Evolutionary conservation across 2,797 vertebrate genomes (phyloP).

Genomic region (Silurus lanzhouensis): DNA sequence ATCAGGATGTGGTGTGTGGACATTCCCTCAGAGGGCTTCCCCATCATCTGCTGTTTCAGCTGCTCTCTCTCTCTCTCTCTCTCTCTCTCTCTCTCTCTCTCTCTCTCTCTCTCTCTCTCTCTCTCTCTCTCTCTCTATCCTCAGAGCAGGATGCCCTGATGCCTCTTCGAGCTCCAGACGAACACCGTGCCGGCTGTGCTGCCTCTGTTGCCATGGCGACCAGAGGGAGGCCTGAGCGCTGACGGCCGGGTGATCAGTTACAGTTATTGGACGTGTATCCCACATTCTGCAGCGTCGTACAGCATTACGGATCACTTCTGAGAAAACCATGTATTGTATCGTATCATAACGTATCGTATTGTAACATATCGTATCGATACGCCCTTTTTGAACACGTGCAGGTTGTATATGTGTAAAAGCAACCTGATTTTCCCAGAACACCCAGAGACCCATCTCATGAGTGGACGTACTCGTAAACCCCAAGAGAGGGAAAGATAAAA

Average conservation of each 20-base stretch:
- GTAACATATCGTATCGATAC: background rate
- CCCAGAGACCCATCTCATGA: background rate
- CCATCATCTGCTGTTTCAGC: slow-evolving; percentile 22
- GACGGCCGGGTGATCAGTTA: background rate
- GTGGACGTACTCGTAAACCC: background rate
- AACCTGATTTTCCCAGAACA: slow-evolving; percentile 3
- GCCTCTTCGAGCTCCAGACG: slow-evolving; percentile 34
- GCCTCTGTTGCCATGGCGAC: slow-evolving; percentile 55
- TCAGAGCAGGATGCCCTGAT: slow-evolving; percentile 26
- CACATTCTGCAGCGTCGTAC: background rate
- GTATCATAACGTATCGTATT: too few species aligned
- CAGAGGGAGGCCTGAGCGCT: background rate
- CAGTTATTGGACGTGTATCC: too few species aligned
- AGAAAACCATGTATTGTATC: background rate
- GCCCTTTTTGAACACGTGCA: background rate
- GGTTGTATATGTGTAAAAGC: too few species aligned
- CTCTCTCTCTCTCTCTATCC: background rate
- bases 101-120: background rate
- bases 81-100: too few species aligned
- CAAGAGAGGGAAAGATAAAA: background rate
- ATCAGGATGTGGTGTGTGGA: background rate
- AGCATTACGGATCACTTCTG: background rate
- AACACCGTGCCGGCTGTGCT: slow-evolving; percentile 33
- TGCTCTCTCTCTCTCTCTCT: background rate
- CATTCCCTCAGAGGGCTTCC: slow-evolving; percentile 17